A percentile compares a stretch with the other conserved stretches of the same genome.
Conservation (phyloP, 2,113 vertebrate species). For the Oxyruncus cristatus region DNA sequence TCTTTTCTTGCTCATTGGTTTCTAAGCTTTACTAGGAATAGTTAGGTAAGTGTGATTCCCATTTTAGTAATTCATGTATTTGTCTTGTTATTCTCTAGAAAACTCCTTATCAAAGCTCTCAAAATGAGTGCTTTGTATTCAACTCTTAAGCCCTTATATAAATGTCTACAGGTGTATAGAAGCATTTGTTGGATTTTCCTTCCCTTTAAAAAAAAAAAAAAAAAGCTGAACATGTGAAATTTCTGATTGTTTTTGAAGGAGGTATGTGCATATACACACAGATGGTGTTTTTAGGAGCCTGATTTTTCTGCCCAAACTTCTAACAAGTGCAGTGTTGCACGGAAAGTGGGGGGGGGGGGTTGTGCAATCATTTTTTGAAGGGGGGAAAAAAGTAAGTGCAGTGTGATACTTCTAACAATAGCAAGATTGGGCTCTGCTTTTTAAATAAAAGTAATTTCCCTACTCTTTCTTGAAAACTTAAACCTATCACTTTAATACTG, state of each 20-base stretch:
- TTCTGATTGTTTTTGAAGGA: neutral
- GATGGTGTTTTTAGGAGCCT: conserved; percentile 19
- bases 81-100: neutral
- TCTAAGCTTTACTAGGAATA: neutral
- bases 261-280: neutral
- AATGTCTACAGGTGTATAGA: neutral
- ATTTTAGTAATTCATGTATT: neutral
- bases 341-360: neutral
- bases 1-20: neutral
- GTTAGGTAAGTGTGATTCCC: neutral
- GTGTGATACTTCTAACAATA: neutral
- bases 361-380: neutral
- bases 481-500: neutral
- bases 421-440: neutral
- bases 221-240: neutral
- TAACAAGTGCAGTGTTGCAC: neutral
- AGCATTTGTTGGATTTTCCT: neutral
- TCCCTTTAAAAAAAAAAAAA: neutral
- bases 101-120: neutral
- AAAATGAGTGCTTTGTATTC: neutral
- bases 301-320: conserved; percentile 12
- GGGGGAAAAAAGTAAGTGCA: neutral
- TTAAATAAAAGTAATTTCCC: neutral
- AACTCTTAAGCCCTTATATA: neutral
- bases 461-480: neutral